Conservation (phyloP, 2,888 invertebrate species). For the Scotopteryx bipunctaria region DNA sequence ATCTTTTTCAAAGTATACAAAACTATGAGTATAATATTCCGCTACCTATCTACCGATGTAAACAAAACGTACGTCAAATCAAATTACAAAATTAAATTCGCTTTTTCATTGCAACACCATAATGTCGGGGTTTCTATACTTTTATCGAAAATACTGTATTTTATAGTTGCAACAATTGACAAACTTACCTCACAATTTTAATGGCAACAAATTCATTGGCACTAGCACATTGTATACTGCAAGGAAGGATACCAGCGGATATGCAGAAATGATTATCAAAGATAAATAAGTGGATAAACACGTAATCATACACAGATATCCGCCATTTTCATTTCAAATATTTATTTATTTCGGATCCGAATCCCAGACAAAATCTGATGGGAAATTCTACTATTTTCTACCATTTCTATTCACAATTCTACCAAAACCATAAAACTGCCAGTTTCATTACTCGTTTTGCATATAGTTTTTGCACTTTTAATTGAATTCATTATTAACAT, state of each 20-base stretch:
- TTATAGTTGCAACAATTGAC: slow-evolving; percentile 75
- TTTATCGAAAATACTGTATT: slow-evolving; percentile 51
- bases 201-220: slow-evolving; percentile 65
- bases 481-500: background rate
- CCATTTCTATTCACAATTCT: slow-evolving; percentile 3
- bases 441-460: slow-evolving; percentile 1
- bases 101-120: slow-evolving; percentile 74
- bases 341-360: background rate
- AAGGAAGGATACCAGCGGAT: background rate
- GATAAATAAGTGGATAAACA: background rate
- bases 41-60: slow-evolving; percentile 1
- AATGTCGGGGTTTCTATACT: slow-evolving; percentile 71
- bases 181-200: slow-evolving; percentile 59
- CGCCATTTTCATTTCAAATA: slow-evolving; percentile 30
- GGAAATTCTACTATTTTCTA: slow-evolving; percentile 24
- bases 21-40: no score
- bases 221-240: no score
- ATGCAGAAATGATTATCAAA: no score
- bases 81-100: background rate
- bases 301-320: slow-evolving; percentile 5
- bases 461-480: background rate
- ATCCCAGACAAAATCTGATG: background rate
- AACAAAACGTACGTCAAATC: slow-evolving; percentile 38
- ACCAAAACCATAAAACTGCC: slow-evolving; percentile 26
- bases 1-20: no score